Percentiles rank a stretch among this genome's conserved stretches.
Conservation (phyloP, 2,888 invertebrate species). For the Myathropa florea region DNA sequence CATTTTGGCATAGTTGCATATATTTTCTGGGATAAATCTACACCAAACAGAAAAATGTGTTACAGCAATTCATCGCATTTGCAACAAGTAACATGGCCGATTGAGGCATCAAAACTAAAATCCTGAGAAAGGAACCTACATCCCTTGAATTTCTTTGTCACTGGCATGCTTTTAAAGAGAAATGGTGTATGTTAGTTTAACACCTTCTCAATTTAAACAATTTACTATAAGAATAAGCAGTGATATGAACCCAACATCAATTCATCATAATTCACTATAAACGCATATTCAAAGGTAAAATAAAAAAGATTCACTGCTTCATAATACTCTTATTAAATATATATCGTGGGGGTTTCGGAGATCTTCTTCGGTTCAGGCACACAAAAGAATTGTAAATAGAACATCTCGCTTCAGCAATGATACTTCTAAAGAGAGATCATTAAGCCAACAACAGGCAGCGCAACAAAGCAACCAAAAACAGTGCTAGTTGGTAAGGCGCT, state of each 20-base stretch:
- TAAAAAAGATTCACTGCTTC: no score
- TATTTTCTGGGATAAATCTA: no score
- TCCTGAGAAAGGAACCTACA: no score
- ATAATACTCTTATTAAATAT: conserved; percentile 62
- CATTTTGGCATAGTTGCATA: no score
- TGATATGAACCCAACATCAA: conserved; percentile 54
- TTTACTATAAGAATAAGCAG: background rate
- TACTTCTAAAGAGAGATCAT: conserved; percentile 59
- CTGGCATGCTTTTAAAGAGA: no score
- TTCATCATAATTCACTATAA: conserved; percentile 65
- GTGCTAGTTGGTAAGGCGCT: conserved; percentile 32
- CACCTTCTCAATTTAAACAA: background rate
- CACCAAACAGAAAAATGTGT: no score
- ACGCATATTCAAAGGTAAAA: no score
- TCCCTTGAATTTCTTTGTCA: no score
- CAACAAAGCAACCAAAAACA: conserved; percentile 38
- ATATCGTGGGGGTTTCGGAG: conserved; percentile 60
- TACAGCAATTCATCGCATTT: no score
- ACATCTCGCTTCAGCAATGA: conserved; percentile 59
- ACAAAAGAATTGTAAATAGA: conserved; percentile 62
- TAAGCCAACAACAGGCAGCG: conserved; percentile 61
- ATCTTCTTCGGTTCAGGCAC: conserved; percentile 32
- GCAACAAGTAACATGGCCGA: no score
- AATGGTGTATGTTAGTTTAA: no score
- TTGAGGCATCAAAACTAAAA: no score